phyloP scores from a whole-genome alignment of 2,797 vertebrate genomes.

The Hemitrygon akajei region DNA sequence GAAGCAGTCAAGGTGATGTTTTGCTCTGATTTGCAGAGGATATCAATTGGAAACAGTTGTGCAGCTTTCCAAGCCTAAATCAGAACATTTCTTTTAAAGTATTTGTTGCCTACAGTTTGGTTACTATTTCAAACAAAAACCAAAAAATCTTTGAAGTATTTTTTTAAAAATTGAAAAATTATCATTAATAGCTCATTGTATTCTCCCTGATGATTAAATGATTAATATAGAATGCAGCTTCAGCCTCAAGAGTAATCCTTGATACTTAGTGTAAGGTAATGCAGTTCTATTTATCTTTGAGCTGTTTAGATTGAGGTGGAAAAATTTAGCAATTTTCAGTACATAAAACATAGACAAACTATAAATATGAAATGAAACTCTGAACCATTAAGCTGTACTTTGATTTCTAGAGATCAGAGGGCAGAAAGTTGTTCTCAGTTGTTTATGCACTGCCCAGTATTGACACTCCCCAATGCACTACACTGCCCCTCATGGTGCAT shows the following conservation, averaged over 20 bases:
- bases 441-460: no score
- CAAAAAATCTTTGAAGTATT: not conserved
- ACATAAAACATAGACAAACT: not conserved
- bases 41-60: not conserved
- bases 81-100: not conserved
- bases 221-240: not conserved
- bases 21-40: not conserved
- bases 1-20: conserved; percentile 73
- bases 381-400: not conserved
- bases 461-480: no score
- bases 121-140: no score
- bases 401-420: not conserved
- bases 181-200: not conserved
- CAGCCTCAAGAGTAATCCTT: not conserved
- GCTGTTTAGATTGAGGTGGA: not conserved
- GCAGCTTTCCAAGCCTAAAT: not conserved
- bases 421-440: no score
- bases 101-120: no score
- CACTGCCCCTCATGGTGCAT: no score
- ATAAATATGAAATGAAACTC: not conserved
- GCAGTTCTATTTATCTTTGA: not conserved
- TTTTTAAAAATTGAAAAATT: not conserved
- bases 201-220: not conserved
- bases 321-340: not conserved
- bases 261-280: not conserved